Evolutionary conservation across 2,888 invertebrate species (phyloP).

Genomic region (Sepiola atlantica): DNA sequence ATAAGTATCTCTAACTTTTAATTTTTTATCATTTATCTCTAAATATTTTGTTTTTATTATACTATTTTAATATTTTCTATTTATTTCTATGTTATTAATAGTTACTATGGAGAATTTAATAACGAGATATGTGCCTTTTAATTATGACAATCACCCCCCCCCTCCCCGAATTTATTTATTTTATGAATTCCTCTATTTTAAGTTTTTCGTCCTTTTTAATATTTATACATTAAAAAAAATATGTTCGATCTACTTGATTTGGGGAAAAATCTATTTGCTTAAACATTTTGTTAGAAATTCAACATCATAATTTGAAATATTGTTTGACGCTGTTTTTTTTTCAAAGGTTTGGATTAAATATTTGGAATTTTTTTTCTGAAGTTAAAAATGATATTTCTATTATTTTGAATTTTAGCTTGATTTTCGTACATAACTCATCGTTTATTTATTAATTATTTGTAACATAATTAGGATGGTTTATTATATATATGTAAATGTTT

Average conservation of each 20-base stretch:
- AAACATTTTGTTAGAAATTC: neutral
- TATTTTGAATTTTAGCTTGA: neutral
- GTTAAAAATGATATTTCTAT: conserved; percentile 10
- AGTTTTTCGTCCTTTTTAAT: neutral
- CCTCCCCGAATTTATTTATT: neutral
- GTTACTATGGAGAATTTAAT: neutral
- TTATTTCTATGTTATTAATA: neutral
- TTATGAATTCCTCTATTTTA: neutral
- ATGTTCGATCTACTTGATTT: no score
- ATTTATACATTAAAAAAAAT: no score
- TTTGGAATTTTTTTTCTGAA: neutral
- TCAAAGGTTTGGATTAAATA: neutral
- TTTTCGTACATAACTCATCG: neutral
- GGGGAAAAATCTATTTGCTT: neutral
- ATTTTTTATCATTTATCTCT: neutral
- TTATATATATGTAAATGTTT: neutral
- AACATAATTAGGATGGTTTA: no score
- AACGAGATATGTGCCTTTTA: neutral
- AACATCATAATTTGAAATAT: neutral
- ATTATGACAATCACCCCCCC: neutral
- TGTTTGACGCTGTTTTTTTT: neutral
- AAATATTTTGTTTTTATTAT: neutral
- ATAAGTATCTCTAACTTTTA: neutral
- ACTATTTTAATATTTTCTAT: neutral
- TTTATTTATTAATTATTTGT: no score